phyloP scores from a whole-genome alignment of 2,888 invertebrate genomes.

The Globia sparganii region DNA sequence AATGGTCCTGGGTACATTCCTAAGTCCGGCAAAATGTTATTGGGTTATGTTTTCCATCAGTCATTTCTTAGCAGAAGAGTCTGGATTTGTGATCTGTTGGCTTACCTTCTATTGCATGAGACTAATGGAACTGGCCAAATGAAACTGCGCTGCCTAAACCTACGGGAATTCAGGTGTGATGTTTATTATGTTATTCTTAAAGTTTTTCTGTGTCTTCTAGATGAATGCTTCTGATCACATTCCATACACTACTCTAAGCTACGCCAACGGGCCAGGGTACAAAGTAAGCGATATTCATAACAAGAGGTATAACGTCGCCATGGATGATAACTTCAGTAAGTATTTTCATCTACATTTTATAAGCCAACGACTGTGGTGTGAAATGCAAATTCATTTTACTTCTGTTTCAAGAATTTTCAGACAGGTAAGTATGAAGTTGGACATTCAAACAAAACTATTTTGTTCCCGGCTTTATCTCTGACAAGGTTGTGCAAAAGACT shows the following conservation, averaged over 20 bases:
- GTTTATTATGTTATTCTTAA: neutral
- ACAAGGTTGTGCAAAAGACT: neutral
- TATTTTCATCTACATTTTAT: slow-evolving; percentile 24
- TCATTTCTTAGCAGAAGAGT: neutral
- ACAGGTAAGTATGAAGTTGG: neutral
- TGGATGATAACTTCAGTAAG: slow-evolving; percentile 84
- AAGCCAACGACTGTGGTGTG: neutral
- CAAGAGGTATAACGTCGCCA: slow-evolving; percentile 74
- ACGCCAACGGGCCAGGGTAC: slow-evolving; percentile 94
- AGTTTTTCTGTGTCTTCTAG: slow-evolving; percentile 63
- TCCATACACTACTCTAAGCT: slow-evolving; percentile 93
- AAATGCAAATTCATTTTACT: neutral
- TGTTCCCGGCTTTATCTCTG: neutral
- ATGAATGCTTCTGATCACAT: slow-evolving; percentile 88
- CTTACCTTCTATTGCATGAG: too few relatives aligned
- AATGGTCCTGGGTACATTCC: neutral
- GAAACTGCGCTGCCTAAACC: neutral
- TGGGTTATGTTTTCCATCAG: neutral
- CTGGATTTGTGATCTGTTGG: neutral
- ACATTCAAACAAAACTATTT: neutral
- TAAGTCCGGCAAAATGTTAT: too few relatives aligned
- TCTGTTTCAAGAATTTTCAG: neutral
- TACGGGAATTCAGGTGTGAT: neutral
- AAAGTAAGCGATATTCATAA: slow-evolving; percentile 66
- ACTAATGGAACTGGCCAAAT: neutral